Percentiles rank a stretch among this genome's conserved stretches.
phyloP scores from a whole-genome alignment of 1,140 invertebrate species.

The Hesperophylax magnus region DNA sequence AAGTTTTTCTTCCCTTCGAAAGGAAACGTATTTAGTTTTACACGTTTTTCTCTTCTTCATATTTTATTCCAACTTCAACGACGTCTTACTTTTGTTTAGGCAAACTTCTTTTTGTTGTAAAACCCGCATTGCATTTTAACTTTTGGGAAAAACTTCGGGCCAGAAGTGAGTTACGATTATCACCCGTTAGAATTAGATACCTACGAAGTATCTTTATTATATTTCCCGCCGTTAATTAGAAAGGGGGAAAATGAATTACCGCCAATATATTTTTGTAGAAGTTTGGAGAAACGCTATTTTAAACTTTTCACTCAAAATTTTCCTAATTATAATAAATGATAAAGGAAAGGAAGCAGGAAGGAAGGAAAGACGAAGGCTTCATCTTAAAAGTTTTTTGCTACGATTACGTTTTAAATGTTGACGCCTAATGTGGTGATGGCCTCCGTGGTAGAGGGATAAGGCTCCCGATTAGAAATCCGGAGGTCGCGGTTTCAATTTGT shows the following conservation, averaged over 20 bases:
- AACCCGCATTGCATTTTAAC: background rate
- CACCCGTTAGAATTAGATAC: background rate
- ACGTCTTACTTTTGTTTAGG: background rate
- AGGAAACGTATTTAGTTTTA: background rate
- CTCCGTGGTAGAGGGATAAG: too few relatives aligned
- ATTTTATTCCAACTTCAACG: background rate
- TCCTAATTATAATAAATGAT: constrained; percentile 20
- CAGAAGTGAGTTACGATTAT: background rate
- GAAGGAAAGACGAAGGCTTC: background rate
- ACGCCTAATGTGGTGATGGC: constrained; percentile 23
- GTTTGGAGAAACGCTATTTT: constrained; percentile 26
- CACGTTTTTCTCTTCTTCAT: background rate
- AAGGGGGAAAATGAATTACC: constrained; percentile 17
- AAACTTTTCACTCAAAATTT: constrained; percentile 31
- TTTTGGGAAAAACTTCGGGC: background rate
- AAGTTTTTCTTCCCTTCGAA: background rate
- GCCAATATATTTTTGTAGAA: constrained; percentile 28
- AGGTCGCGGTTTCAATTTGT: too few relatives aligned
- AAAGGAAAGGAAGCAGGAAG: background rate
- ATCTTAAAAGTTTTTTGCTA: constrained; percentile 20
- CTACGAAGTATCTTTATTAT: constrained; percentile 9
- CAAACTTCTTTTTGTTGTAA: too few relatives aligned
- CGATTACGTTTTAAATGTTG: background rate
- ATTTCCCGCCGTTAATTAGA: background rate
- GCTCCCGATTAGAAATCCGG: too few relatives aligned